Percentiles rank a stretch among this genome's conserved stretches.
Conservation (phyloP, 2,888 invertebrate species). For the Yponomeuta evonymella region DNA sequence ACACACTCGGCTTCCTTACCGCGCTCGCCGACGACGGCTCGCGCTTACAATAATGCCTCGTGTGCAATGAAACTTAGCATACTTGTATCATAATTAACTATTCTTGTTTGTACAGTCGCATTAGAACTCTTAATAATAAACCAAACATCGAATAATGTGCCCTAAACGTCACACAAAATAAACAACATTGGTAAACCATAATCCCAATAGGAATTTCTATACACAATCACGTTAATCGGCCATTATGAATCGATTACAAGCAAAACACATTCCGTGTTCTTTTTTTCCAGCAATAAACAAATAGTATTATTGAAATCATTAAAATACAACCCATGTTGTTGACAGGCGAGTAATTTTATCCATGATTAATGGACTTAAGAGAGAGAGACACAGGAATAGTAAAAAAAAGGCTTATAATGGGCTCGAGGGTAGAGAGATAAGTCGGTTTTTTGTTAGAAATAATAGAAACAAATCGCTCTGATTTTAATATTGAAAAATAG, state of each 20-base stretch:
- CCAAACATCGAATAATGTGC: neutral
- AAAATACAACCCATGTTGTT: neutral
- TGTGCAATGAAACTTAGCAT: too few species aligned
- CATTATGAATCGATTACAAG: constrained; percentile 12
- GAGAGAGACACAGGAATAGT: neutral
- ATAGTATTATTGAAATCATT: constrained; percentile 9
- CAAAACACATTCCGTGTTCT: neutral
- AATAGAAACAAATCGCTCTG: too few species aligned
- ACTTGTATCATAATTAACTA: too few species aligned
- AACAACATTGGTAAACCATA: neutral
- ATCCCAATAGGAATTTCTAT: neutral
- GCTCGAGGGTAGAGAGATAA: too few species aligned
- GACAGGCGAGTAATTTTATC: constrained; percentile 11
- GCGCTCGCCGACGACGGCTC: too few species aligned
- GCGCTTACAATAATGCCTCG: too few species aligned
- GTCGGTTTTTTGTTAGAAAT: too few species aligned
- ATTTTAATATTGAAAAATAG: too few species aligned
- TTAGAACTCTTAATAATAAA: neutral
- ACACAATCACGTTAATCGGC: constrained; percentile 2
- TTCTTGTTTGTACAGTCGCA: too few species aligned
- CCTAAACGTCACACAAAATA: neutral
- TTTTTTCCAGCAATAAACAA: constrained; percentile 7
- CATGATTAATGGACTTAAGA: constrained; percentile 6
- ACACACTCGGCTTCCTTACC: too few species aligned
- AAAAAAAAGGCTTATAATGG: neutral